Conservation (phyloP, 2,797 vertebrate species). For the Moxostoma hubbsi region DNA sequence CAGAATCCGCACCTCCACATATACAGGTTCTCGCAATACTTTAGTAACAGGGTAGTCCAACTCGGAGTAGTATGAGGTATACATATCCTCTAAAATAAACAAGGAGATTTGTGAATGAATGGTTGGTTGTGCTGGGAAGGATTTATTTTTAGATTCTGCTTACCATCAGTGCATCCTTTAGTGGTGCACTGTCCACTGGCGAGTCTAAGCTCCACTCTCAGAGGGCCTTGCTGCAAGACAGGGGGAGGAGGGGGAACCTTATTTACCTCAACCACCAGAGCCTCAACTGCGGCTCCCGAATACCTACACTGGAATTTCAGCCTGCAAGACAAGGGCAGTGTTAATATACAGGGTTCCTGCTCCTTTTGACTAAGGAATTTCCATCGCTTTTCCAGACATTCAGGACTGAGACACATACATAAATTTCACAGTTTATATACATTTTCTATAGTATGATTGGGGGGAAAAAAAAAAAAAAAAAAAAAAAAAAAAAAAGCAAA, state of each 20-base stretch:
- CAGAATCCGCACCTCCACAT: constrained; percentile 72
- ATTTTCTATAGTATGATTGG: no score
- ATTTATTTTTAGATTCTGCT: constrained; percentile 15
- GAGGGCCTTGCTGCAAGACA: constrained; percentile 64
- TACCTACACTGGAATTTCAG: constrained; percentile 79
- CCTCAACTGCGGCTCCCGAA: constrained; percentile 63
- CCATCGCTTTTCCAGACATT: no score
- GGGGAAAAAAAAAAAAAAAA: no score
- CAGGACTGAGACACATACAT: no score
- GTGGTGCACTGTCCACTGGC: constrained; percentile 72
- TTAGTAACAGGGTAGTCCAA: constrained; percentile 77
- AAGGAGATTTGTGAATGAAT: neutral
- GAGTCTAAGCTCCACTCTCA: constrained; percentile 73
- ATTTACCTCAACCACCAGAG: constrained; percentile 71
- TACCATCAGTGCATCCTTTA: constrained; percentile 75
- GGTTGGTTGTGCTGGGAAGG: neutral
- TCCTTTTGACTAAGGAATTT: no score
- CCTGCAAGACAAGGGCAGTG: constrained; percentile 57
- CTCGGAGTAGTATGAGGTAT: constrained; percentile 70
- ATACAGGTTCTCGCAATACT: constrained; percentile 68
- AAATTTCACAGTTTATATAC: no score
- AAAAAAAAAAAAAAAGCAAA: no score
- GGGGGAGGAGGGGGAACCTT: constrained; percentile 65
- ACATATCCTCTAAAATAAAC: constrained; percentile 64
- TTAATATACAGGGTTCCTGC: no score